Evolutionary conservation across 2,113 vertebrate genomes (phyloP).

Genomic region (Petrocephalus microphthalmus): DNA sequence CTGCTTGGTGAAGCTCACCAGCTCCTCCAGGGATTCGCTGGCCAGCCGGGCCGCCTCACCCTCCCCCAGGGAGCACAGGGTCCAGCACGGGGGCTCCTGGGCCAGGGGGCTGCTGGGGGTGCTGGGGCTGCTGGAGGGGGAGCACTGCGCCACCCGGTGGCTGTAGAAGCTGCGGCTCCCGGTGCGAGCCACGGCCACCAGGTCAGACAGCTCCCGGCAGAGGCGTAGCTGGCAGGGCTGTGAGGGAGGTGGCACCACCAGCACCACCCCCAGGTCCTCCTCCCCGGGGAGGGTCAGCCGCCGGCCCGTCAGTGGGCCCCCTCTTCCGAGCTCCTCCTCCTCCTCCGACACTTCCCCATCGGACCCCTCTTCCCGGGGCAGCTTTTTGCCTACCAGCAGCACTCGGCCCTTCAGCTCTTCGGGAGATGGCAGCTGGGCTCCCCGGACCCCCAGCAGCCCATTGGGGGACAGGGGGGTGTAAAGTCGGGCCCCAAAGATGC

Average conservation of each 20-base stretch:
- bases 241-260: slow-evolving; percentile 66
- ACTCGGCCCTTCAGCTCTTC: slow-evolving; percentile 85
- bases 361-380: slow-evolving; percentile 63
- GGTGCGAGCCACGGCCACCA: slow-evolving; percentile 76
- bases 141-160: slow-evolving; percentile 50
- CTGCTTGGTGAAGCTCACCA: slow-evolving; percentile 91
- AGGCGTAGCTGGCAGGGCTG: slow-evolving; percentile 74
- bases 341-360: slow-evolving; percentile 93
- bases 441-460: slow-evolving; percentile 56
- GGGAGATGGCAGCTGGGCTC: slow-evolving; percentile 73
- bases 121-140: slow-evolving; percentile 69
- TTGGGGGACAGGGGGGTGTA: slow-evolving; percentile 70
- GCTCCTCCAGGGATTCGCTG: slow-evolving; percentile 87
- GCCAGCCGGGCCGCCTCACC: slow-evolving; percentile 83
- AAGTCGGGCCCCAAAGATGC: slow-evolving; percentile 74
- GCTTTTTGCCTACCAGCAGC: slow-evolving; percentile 84
- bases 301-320: slow-evolving; percentile 60
- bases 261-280: slow-evolving; percentile 62
- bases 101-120: slow-evolving; percentile 53
- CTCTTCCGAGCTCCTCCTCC: slow-evolving; percentile 85
- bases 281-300: slow-evolving; percentile 68
- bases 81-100: slow-evolving; percentile 65
- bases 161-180: slow-evolving; percentile 72
- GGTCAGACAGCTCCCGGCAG: slow-evolving; percentile 80
- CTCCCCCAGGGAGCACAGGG: slow-evolving; percentile 88